A percentile compares a stretch with the other conserved stretches of the same genome.
These are phyloP conservation scores for Apogon talboti DNA, from an alignment of 2,797 vertebrate genomes.

Conservation along the genomic window DNA sequence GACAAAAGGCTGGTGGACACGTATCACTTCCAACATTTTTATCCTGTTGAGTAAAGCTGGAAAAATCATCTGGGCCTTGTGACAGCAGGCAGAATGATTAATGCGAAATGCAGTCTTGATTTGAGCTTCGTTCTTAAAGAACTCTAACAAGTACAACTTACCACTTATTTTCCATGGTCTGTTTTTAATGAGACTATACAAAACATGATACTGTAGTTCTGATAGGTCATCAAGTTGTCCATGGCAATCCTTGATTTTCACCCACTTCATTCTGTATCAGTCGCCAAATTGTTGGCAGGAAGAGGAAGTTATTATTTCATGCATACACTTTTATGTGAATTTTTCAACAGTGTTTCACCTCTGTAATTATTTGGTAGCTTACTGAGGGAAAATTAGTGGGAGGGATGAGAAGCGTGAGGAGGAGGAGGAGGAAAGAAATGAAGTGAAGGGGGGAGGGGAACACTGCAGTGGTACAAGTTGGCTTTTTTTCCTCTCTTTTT, in stretches of 20 bases:
- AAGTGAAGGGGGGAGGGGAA: slow-evolving; percentile 34
- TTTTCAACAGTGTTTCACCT: slow-evolving; percentile 20
- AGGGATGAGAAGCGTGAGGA: slow-evolving; percentile 23
- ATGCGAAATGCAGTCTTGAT: slow-evolving; percentile 22
- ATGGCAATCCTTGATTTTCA: background rate
- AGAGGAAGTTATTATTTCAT: background rate
- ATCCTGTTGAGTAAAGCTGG: slow-evolving; percentile 33
- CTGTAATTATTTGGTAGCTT: slow-evolving; percentile 33
- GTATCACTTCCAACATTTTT: slow-evolving; percentile 36
- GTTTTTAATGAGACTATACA: background rate
- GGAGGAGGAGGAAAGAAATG: slow-evolving; percentile 36
- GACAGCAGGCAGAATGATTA: slow-evolving; percentile 32
- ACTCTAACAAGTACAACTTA: slow-evolving; percentile 2
- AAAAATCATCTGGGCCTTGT: slow-evolving; percentile 39
- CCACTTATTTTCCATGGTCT: background rate
- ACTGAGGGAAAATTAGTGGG: slow-evolving; percentile 26
- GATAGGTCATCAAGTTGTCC: background rate
- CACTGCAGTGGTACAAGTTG: slow-evolving; percentile 36
- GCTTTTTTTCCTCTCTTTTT: slow-evolving; percentile 39
- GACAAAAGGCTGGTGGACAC: slow-evolving; percentile 27
- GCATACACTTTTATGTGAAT: background rate
- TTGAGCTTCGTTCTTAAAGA: background rate
- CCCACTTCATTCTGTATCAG: slow-evolving; percentile 3
- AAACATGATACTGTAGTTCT: background rate
- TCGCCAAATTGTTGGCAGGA: slow-evolving; percentile 12